phyloP scores from a whole-genome alignment of 2,888 invertebrate species.

The Vanessa cardui region DNA sequence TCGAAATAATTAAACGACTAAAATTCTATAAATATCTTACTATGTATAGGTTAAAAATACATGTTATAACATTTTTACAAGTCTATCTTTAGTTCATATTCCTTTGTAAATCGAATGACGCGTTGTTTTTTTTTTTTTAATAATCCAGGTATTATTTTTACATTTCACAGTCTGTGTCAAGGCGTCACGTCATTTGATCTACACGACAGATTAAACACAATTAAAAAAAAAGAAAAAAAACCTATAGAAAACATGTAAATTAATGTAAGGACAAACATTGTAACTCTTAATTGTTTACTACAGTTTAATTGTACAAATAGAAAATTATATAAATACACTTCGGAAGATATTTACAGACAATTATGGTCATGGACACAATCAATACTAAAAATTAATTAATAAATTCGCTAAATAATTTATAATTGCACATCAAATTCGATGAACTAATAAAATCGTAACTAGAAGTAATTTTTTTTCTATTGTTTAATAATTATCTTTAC shows the following conservation, averaged over 20 bases:
- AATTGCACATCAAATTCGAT: constrained; percentile 67
- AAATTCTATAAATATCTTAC: constrained; percentile 83
- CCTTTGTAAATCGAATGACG: constrained; percentile 48
- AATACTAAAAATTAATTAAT: constrained; percentile 65
- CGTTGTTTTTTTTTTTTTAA: constrained; percentile 19
- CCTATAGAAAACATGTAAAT: constrained; percentile 47
- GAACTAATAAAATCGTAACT: constrained; percentile 71
- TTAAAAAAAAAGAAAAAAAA: constrained; percentile 55
- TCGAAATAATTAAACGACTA: constrained; percentile 83
- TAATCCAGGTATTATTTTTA: constrained; percentile 28
- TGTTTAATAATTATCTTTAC: constrained; percentile 72
- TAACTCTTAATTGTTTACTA: constrained; percentile 55
- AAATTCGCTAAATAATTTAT: constrained; percentile 75
- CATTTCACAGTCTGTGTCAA: constrained; percentile 30
- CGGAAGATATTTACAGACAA: constrained; percentile 78
- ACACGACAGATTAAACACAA: constrained; percentile 55
- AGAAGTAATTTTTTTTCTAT: constrained; percentile 71
- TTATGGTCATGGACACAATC: constrained; percentile 62
- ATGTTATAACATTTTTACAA: constrained; percentile 83
- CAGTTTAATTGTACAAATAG: constrained; percentile 58
- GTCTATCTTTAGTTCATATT: constrained; percentile 75
- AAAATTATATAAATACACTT: constrained; percentile 64
- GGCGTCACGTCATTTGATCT: constrained; percentile 52
- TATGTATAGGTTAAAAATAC: constrained; percentile 83
- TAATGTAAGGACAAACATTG: constrained; percentile 42